phyloP scores from a whole-genome alignment of 2,797 vertebrate genomes.

The Fundulus diaphanus region DNA sequence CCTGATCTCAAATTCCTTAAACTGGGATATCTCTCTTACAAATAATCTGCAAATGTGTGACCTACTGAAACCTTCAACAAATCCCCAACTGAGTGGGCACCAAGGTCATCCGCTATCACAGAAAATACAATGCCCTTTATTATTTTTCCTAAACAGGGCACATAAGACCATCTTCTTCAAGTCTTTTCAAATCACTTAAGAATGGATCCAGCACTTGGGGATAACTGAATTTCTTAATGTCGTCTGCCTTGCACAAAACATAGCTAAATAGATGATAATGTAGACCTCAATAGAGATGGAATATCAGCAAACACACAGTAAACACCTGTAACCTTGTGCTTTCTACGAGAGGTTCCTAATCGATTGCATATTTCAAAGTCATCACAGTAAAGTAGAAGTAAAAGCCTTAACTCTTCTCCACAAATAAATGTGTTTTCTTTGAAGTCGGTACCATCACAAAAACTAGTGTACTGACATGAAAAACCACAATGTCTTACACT shows the following conservation, averaged over 20 bases:
- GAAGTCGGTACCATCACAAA: not conserved
- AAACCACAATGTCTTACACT: constrained; percentile 12
- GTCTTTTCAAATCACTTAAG: constrained; percentile 22
- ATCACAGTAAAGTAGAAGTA: constrained; percentile 10
- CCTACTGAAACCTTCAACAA: constrained; percentile 43
- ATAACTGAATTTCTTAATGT: constrained; percentile 40
- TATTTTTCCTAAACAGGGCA: constrained; percentile 28
- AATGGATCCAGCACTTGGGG: constrained; percentile 28
- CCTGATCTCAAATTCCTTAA: constrained; percentile 39
- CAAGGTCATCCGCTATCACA: constrained; percentile 39
- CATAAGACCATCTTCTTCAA: constrained; percentile 42
- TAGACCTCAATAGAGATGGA: constrained; percentile 30
- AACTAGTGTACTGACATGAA: constrained; percentile 4
- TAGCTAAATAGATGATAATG: constrained; percentile 44
- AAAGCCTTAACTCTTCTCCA: constrained; percentile 9
- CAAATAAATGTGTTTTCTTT: constrained; percentile 7
- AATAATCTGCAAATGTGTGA: constrained; percentile 33
- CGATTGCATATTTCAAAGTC: constrained; percentile 6
- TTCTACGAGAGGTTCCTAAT: not conserved
- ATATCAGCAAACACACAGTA: constrained; percentile 39
- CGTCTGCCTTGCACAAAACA: constrained; percentile 43
- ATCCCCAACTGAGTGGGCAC: constrained; percentile 13
- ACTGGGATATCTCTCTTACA: constrained; percentile 20
- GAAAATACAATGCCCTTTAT: constrained; percentile 35
- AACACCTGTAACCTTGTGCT: constrained; percentile 22